Percentiles rank a stretch among this genome's conserved stretches.
Conservation (phyloP, 2,113 vertebrate species). For the Psilopogon haemacephalus region DNA sequence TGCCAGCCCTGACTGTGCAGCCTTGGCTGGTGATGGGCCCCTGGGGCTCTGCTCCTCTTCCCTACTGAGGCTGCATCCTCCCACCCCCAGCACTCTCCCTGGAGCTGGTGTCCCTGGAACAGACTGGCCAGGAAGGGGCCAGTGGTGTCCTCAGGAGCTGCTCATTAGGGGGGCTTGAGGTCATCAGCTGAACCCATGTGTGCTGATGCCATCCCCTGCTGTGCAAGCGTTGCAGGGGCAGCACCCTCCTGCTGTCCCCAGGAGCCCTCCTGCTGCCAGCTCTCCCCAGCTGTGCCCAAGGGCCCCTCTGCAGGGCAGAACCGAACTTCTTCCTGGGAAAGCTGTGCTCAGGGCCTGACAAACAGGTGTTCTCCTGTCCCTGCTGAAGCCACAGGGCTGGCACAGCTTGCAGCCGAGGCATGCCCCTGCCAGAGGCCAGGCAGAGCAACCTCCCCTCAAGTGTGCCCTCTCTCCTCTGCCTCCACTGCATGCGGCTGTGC, state of each 20-base stretch:
- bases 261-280: not conserved
- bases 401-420: not conserved
- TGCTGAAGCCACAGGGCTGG: accelerated
- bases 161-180: accelerated
- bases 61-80: accelerated
- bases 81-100: not conserved
- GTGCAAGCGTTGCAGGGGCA: accelerated
- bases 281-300: not conserved
- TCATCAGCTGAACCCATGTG: not conserved
- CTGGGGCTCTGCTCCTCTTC: not conserved
- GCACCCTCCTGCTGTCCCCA: not conserved
- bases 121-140: accelerated
- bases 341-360: not conserved
- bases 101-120: accelerated
- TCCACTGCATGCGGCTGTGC: not conserved
- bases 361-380: not conserved
- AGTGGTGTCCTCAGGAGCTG: not conserved
- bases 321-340: not conserved
- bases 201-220: accelerated
- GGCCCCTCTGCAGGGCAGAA: not conserved
- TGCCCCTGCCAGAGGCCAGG: accelerated
- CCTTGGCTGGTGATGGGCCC: not conserved
- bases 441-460: slow-evolving; percentile 6
- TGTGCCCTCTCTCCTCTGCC: not conserved
- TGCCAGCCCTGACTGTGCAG: not conserved